A percentile compares a stretch with the other conserved stretches of the same genome.
Conservation (phyloP, 2,888 invertebrate species). For the Tribolium freemani region DNA sequence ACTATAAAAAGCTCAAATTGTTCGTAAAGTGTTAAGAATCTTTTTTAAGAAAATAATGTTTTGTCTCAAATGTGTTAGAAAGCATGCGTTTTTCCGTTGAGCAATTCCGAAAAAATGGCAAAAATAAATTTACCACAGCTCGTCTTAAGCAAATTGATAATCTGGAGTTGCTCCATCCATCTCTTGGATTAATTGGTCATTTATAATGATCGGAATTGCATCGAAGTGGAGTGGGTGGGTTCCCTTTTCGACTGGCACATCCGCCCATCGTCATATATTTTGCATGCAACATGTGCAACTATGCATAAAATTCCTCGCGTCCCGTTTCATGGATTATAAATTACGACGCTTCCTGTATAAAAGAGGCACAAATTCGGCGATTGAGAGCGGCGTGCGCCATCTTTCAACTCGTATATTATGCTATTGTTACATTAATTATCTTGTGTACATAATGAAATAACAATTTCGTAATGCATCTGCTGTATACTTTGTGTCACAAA, state of each 20-base stretch:
- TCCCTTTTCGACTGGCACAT: constrained; percentile 15
- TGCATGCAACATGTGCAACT: constrained; percentile 48
- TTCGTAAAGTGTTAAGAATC: background rate
- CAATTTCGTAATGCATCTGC: constrained; percentile 36
- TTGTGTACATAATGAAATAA: constrained; percentile 38
- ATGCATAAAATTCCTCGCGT: constrained; percentile 47
- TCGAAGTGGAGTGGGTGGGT: constrained; percentile 2
- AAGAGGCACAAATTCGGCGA: constrained; percentile 21
- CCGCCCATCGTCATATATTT: constrained; percentile 33
- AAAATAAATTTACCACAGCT: background rate
- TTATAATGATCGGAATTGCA: constrained; percentile 10
- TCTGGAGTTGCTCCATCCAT: constrained; percentile 1
- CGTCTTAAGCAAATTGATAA: constrained; percentile 4
- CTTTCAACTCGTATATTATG: constrained; percentile 33
- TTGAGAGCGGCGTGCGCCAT: constrained; percentile 6
- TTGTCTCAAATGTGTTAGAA: too few species aligned
- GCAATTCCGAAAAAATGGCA: background rate
- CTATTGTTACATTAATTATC: constrained; percentile 43
- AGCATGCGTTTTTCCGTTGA: too few species aligned
- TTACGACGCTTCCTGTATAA: constrained; percentile 35
- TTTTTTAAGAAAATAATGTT: too few species aligned
- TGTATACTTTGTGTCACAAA: constrained; percentile 46
- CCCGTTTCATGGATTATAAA: constrained; percentile 46
- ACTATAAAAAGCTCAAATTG: background rate
- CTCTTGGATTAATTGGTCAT: constrained; percentile 12